These are phyloP conservation scores for Dicentrarchus labrax DNA, from an alignment of 2,113 vertebrate genomes.

Conservation along the genomic window DNA sequence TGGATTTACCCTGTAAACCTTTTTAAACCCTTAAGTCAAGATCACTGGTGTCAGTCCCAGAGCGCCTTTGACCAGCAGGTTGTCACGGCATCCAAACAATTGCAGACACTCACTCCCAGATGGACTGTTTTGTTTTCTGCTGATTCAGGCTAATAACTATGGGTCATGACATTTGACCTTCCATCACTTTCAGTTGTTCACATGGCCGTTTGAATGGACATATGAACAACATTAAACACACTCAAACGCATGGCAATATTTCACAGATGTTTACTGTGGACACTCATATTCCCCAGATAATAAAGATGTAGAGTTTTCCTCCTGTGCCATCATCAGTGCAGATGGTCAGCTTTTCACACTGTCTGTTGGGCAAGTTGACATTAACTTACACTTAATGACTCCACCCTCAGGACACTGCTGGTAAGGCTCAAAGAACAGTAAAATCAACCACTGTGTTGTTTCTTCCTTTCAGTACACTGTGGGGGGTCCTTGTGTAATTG, in stretches of 20 bases:
- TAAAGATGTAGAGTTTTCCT: too few relatives aligned
- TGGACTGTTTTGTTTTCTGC: background rate
- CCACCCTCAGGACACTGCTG: background rate
- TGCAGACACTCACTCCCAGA: background rate
- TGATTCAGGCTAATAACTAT: background rate
- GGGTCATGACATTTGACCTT: background rate
- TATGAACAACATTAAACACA: background rate
- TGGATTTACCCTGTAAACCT: slow-evolving; percentile 14
- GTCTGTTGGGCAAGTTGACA: background rate
- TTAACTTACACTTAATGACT: background rate
- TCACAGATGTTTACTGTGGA: background rate
- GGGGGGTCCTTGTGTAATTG: too few relatives aligned
- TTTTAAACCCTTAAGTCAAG: slow-evolving; percentile 36
- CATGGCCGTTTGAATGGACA: background rate
- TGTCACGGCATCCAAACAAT: slow-evolving; percentile 5
- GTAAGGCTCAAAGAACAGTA: background rate
- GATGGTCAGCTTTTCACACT: background rate
- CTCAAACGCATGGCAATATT: background rate
- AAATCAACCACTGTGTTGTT: too few relatives aligned
- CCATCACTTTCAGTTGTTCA: background rate
- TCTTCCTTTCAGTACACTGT: too few relatives aligned
- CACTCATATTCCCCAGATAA: background rate
- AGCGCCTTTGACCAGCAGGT: background rate
- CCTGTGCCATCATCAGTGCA: background rate
- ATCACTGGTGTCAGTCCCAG: slow-evolving; percentile 4